Conservation (phyloP, 2,888 invertebrate genomes). For the Callyntrura guangdongensis region DNA sequence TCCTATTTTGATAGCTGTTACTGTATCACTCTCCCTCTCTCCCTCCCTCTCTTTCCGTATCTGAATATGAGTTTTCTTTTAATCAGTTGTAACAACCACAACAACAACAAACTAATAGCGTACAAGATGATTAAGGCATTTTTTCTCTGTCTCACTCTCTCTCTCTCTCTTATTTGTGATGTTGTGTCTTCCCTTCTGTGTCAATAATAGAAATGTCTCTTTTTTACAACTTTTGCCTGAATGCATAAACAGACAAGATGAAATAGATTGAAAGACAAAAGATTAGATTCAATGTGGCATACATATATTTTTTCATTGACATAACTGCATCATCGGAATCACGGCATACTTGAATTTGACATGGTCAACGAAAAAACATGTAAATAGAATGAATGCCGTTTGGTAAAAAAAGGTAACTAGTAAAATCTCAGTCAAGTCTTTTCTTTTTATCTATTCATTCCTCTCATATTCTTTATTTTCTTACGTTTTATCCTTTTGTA, state of each 20-base stretch:
- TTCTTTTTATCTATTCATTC: slow-evolving; percentile 52
- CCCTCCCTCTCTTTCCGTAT: not conserved
- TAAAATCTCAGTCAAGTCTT: slow-evolving; percentile 47
- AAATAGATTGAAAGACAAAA: slow-evolving; percentile 55
- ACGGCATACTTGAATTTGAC: slow-evolving; percentile 58
- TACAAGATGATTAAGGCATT: slow-evolving; percentile 42
- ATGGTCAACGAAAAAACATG: slow-evolving; percentile 48
- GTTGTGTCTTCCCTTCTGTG: slow-evolving; percentile 18
- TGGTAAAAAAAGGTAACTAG: slow-evolving; percentile 9
- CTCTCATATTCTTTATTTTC: slow-evolving; percentile 9
- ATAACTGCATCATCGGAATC: slow-evolving; percentile 28
- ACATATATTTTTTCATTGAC: not conserved
- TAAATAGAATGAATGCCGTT: not conserved
- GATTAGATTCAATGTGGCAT: slow-evolving; percentile 49
- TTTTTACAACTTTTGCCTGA: slow-evolving; percentile 29
- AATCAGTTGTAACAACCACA: slow-evolving; percentile 7
- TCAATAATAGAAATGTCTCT: slow-evolving; percentile 48
- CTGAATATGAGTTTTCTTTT: slow-evolving; percentile 23
- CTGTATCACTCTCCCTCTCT: not conserved
- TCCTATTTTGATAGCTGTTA: slow-evolving; percentile 33
- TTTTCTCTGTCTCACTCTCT: not conserved
- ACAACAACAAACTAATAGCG: slow-evolving; percentile 29
- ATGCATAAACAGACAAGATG: slow-evolving; percentile 46
- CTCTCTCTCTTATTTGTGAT: not conserved
- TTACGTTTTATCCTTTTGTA: slow-evolving; percentile 17